phyloP scores from a whole-genome alignment of 2,797 vertebrate genomes.

The Artibeus lituratus region DNA sequence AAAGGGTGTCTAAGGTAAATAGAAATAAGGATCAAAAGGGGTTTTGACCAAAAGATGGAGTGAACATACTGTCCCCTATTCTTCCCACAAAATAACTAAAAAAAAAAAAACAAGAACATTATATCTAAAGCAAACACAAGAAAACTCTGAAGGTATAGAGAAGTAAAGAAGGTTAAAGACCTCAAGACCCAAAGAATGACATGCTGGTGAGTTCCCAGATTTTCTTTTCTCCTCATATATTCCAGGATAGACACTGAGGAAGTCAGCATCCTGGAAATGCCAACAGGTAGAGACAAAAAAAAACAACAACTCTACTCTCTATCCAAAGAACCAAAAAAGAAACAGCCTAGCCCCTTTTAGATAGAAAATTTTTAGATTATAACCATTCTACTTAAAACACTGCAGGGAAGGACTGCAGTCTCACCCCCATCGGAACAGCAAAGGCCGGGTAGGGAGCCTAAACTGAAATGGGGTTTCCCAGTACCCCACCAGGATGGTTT shows the following conservation, averaged over 20 bases:
- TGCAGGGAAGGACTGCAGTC: not conserved
- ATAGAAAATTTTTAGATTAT: not conserved
- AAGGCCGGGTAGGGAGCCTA: not conserved
- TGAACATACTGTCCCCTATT: not conserved
- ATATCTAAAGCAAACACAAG: not conserved
- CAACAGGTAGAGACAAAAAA: not conserved
- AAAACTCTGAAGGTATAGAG: not conserved
- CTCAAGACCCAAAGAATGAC: not conserved
- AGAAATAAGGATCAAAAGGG: not conserved
- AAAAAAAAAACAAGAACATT: not conserved
- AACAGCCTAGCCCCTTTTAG: not conserved
- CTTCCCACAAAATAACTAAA: not conserved
- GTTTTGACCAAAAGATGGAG: not conserved
- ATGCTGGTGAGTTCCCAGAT: not conserved
- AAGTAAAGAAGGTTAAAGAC: not conserved
- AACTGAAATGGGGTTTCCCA: not conserved
- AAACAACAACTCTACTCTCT: not conserved
- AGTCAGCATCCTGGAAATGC: not conserved
- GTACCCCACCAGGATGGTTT: not conserved
- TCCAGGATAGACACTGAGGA: not conserved
- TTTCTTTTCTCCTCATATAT: not conserved
- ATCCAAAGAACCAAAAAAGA: not conserved
- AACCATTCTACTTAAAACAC: not conserved
- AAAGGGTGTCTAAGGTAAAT: not conserved
- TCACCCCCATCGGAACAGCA: not conserved